Conservation (phyloP, 2,888 invertebrate species). For the Acleris laterana region DNA sequence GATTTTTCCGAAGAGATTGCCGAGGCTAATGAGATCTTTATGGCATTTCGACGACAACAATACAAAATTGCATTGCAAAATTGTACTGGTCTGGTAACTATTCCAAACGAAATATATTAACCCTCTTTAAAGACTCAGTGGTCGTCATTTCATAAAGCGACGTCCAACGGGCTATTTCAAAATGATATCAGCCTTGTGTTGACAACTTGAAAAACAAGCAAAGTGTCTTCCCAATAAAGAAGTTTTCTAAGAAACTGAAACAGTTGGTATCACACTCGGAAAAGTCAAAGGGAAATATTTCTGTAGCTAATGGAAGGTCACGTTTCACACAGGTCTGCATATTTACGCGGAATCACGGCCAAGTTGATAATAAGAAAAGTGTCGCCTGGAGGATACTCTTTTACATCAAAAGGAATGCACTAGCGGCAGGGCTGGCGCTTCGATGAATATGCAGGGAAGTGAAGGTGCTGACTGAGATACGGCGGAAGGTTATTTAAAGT, state of each 20-base stretch:
- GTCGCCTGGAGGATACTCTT: slow-evolving; percentile 67
- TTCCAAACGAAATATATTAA: too few relatives aligned
- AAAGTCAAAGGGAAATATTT: neutral
- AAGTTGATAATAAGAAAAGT: slow-evolving; percentile 72
- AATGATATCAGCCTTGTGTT: too few relatives aligned
- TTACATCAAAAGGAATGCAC: slow-evolving; percentile 76
- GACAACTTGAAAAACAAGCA: too few relatives aligned
- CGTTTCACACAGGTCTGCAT: slow-evolving; percentile 32
- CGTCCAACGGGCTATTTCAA: too few relatives aligned
- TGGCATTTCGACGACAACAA: neutral
- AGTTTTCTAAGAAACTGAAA: too few relatives aligned
- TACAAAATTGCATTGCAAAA: neutral
- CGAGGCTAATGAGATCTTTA: slow-evolving; percentile 22
- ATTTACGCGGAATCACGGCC: slow-evolving; percentile 59
- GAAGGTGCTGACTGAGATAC: neutral
- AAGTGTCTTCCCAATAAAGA: too few relatives aligned
- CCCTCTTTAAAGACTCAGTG: too few relatives aligned
- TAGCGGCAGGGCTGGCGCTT: slow-evolving; percentile 42
- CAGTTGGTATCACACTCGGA: neutral
- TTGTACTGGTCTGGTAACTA: too few relatives aligned
- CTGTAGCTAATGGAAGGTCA: slow-evolving; percentile 3
- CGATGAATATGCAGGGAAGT: slow-evolving; percentile 11
- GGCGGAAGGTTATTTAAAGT: too few relatives aligned
- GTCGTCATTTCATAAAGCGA: too few relatives aligned
- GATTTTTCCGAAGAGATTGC: slow-evolving; percentile 27